phyloP scores from a whole-genome alignment of 2,797 vertebrate species.

The Mus minutoides region DNA sequence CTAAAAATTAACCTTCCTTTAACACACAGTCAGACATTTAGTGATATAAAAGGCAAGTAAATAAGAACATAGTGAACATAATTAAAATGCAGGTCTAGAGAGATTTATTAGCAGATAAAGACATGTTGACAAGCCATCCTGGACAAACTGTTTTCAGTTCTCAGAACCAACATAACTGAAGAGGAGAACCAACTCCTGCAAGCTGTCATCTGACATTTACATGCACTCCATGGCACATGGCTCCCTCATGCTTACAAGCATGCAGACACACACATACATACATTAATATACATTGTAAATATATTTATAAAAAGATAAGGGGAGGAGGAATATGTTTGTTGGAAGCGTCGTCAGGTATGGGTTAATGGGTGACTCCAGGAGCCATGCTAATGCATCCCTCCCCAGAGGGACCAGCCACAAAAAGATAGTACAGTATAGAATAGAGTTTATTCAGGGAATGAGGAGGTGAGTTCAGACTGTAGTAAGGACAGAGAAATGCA shows the following conservation, averaged over 20 bases:
- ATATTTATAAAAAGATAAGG: too few species aligned
- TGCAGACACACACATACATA: too few species aligned
- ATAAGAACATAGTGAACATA: background rate
- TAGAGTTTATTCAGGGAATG: too few species aligned
- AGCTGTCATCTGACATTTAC: background rate
- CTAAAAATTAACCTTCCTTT: background rate
- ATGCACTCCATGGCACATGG: background rate
- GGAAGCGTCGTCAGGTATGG: too few species aligned
- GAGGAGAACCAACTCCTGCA: background rate
- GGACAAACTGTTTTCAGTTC: background rate
- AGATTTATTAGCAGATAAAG: background rate
- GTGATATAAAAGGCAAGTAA: background rate
- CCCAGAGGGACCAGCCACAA: too few species aligned
- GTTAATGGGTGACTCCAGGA: too few species aligned
- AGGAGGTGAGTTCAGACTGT: too few species aligned
- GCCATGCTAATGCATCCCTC: too few species aligned
- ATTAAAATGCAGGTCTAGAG: background rate
- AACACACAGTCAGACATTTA: background rate
- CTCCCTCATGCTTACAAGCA: too few species aligned
- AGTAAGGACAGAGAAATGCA: too few species aligned
- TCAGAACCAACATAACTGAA: background rate
- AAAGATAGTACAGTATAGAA: too few species aligned
- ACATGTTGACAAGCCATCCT: background rate
- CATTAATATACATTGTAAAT: background rate
- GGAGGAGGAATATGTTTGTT: too few species aligned